These are phyloP conservation scores for Acleris laterana DNA, from an alignment of 2,888 invertebrate species.

Conservation along the genomic window DNA sequence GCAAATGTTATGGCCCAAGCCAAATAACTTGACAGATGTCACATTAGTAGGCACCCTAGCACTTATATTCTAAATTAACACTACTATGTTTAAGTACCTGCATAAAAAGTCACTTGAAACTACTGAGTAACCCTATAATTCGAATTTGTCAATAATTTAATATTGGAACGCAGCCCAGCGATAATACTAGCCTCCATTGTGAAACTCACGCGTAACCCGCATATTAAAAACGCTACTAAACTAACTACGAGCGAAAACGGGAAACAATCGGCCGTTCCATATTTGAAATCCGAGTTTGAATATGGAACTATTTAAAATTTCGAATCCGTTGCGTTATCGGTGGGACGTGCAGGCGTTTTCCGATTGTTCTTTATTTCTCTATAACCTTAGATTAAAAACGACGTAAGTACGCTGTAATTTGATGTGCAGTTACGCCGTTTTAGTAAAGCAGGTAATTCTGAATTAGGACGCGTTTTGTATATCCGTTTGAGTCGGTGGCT, in stretches of 20 bases:
- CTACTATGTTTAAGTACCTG: no score
- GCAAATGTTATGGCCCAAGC: no score
- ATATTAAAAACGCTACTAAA: constrained; percentile 71
- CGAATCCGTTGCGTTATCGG: constrained; percentile 83
- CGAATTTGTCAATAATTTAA: constrained; percentile 19
- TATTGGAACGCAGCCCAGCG: constrained; percentile 36
- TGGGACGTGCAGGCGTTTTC: constrained; percentile 77
- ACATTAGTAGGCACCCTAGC: no score
- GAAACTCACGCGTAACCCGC: constrained; percentile 78
- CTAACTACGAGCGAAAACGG: constrained; percentile 67
- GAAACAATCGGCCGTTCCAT: constrained; percentile 81
- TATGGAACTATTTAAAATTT: constrained; percentile 84
- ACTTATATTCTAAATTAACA: no score
- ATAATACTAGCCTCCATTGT: constrained; percentile 73
- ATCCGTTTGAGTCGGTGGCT: constrained; percentile 42
- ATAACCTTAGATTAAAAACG: neutral
- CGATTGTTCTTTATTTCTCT: constrained; percentile 68
- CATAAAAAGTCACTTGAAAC: no score
- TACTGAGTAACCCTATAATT: neutral
- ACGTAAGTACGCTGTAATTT: neutral
- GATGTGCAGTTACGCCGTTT: neutral
- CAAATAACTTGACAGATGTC: no score
- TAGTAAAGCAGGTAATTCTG: constrained; percentile 39
- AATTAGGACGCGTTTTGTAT: constrained; percentile 51
- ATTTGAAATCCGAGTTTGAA: constrained; percentile 78